Base-by-base conservation (phyloP, 2,888 invertebrate genomes). In the Rambutsinella grinnellia region DNA sequence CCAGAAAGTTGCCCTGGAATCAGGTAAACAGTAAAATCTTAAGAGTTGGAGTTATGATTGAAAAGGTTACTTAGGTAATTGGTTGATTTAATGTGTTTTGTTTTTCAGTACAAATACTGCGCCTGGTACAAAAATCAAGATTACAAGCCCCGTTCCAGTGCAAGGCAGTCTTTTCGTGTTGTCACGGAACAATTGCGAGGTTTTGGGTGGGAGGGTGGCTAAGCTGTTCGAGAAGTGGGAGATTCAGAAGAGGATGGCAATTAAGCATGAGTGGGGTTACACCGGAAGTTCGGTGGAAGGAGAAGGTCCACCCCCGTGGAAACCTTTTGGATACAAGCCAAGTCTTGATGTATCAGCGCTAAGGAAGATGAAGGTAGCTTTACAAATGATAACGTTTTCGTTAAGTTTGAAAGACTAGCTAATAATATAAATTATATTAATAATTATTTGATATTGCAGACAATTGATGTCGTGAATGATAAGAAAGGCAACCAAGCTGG, bases 401-500 rank as follows among this genome's bases (percentile, higher is more conserved):
- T 8, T 36, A 36, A 36, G 5, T 36, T 56, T 15, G 19, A 15
- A 19, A 17, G 21, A n/a, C 24, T 56, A 23, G 23, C 8, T 56
- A 56, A 56, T 24, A 56, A 21, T 56, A 21, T 56, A 21, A 19
- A 56, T 56, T 19, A 51, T 8, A 5, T 51, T 51, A n/a, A n/a
- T n/a, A n/a, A n/a, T 17, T 15, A 8, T 3, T 60, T 6, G 10
- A 17, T 28, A 0, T 46, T 65, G n/a, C 36, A 81, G 81, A 78
- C 82, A 2, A 79, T 80, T 68, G 82, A 82, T 28, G 76, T 82
- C 13, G 81, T 80, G 0, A 82, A 77, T 65, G 79, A 81, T 27
- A 78, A 81, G 57, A 82, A 72, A 28, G 80, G 81, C 49, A 68
- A 28, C 0, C 54, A 56, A 28, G 2, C 61, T 1, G 76, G 53